Conservation (phyloP, 2,888 invertebrate species). For the Thecophora atra region DNA sequence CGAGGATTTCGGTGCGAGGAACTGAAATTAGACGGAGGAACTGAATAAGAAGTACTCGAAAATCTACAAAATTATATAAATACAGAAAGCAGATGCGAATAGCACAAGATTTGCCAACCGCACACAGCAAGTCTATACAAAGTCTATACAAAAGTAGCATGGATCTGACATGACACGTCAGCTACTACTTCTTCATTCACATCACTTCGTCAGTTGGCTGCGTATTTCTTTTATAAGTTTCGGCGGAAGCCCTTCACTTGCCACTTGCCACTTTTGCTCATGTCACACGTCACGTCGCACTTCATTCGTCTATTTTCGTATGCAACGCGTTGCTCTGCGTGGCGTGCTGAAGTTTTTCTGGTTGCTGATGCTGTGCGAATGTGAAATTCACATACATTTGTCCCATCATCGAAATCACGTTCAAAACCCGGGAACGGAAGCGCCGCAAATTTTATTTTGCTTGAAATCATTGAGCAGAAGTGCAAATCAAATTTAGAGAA, state of each 20-base stretch:
- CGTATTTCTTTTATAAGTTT: neutral
- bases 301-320: neutral
- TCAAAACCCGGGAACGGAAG: constrained; percentile 26
- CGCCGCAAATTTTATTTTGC: constrained; percentile 12
- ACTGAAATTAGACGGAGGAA: constrained; percentile 69
- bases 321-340: neutral
- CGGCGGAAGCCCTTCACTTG: constrained; percentile 1
- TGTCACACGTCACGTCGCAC: neutral
- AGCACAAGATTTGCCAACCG: neutral
- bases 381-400: neutral
- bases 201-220: neutral
- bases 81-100: neutral
- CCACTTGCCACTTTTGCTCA: constrained; percentile 18
- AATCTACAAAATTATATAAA: neutral
- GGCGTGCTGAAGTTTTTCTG: neutral
- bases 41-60: neutral
- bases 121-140: neutral
- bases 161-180: neutral
- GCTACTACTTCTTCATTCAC: constrained; percentile 5
- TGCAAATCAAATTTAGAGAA: constrained; percentile 4
- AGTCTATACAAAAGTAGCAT: too few species aligned
- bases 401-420: constrained; percentile 25
- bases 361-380: constrained; percentile 3
- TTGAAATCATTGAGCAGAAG: neutral
- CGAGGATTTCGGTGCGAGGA: constrained; percentile 90